A percentile compares a stretch with the other conserved stretches of the same genome.
Conservation (phyloP, 2,888 invertebrate species). For the Lasioglossum figueresi region DNA sequence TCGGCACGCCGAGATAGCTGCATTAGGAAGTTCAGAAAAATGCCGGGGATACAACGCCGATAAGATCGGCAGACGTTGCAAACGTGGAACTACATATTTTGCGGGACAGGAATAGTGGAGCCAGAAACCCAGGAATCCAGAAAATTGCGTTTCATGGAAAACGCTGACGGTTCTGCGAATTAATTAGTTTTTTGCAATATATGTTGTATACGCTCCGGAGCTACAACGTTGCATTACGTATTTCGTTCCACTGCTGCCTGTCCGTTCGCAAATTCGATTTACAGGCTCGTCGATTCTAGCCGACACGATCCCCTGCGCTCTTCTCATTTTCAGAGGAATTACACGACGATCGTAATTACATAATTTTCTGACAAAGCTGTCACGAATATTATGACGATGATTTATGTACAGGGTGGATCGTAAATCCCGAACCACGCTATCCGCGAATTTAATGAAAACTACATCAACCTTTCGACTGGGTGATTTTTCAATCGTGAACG, state of each 20-base stretch:
- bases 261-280: background rate
- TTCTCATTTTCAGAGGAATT: background rate
- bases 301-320: background rate
- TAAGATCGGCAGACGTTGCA: background rate
- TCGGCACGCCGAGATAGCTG: conserved; percentile 18
- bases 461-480: too few species aligned
- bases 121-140: background rate
- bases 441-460: background rate
- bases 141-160: conserved; percentile 41
- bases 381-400: background rate
- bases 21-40: conserved; percentile 19
- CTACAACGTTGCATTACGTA: background rate
- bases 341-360: background rate
- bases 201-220: background rate
- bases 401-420: background rate
- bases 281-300: background rate
- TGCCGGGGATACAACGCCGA: conserved; percentile 8
- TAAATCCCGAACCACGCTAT: background rate
- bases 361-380: background rate
- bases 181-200: conserved; percentile 18
- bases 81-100: background rate
- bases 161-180: conserved; percentile 4
- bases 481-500: too few species aligned
- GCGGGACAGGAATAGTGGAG: background rate
- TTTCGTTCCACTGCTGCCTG: background rate